Evolutionary conservation across 2,888 invertebrate genomes (phyloP), one percentile per base, ranked within the genome.

Genomic region (Pandemis corylana): DNA sequence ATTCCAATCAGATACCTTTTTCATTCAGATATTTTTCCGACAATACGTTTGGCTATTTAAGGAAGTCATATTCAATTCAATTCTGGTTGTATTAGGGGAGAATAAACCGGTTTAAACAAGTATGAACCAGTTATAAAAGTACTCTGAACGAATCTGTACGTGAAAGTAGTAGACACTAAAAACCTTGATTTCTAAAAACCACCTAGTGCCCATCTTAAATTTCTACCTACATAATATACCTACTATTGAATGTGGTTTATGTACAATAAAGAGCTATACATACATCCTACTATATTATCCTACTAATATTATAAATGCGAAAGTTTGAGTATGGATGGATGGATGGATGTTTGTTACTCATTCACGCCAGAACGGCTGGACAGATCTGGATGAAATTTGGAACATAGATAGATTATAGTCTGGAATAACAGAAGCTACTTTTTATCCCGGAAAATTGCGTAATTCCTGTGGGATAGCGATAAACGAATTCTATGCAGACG

Each of bases 141-240:
- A 59, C 28, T 59, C 28, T 59, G 15, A 56, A 56, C 59, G 5
- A 59, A 28, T 28, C 0, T 36, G 28, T 28, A 12, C 5, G 28
- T 59, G 59, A 59, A 59, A 59, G 59, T 56, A 20, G 15, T 9
- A 9, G 56, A 5, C 59, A 59, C 3, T 59, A 59, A 49, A 64
- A 68, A 66, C 65, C 71, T 66, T 71, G 71, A 59, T 36, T 66
- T 71, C 46, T 56, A 71, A 64, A 65, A 12, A 10, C 51, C 7
- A n/a, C 5, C 51, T 51, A n/a, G 13, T 51, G 5, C 9, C 15
- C 20, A 15, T 7, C 6, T 53, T 59, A 59, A 5, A 36, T 36
- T 4, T 36, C 59, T 59, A 28, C 59, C 59, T 59, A 59, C 56
- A 36, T 20, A 20, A 20, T 20, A 20, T 20, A 20, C 20, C 20